Base-by-base conservation (phyloP, 2,888 invertebrate species). In the Archips crataeganus region DNA sequence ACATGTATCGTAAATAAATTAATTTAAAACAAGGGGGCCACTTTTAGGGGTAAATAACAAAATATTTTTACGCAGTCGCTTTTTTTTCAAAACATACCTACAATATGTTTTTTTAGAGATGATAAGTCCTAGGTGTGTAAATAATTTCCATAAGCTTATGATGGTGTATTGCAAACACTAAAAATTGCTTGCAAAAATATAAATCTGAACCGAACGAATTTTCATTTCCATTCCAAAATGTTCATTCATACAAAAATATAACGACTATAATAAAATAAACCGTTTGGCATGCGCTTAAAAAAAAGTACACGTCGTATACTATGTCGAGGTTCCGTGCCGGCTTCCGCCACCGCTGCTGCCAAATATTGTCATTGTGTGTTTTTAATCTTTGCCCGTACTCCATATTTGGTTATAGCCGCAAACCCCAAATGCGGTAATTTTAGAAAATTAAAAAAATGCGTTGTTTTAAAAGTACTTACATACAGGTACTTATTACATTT, bases 311-410 rank as follows among this genome's bases (percentile, higher is more conserved):
- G 57, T 47, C 57, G 72, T 67, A 68, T 63, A 68, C 67, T 32
- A 73, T 32, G 69, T 42, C 47, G 32, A 63, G 59, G 51, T 54
- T 65, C 64, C 74, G 74, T 15, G 45, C 60, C 5, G 42, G 65
- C 45, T 74, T 74, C 74, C 70, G 74, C n/a, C 67, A 32, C 61
- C 63, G 63, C 47, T 47, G 34, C 42, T 15, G 69, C 64, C 23
- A 74, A 74, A 74, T 70, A 70, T 65, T 70, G 61, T 65, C 74
- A 70, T 65, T 70, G 60, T 70, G 45, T 59, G 8, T 49, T 73
- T 69, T 74, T 69, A 69, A 66, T 68, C 68, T 74, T 65, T 45
- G 63, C 39, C 32, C 47, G 13, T 23, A 23, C 63, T 54, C 36
- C 32, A 42, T 61, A 36, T 62, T 63, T 73, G 57, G 39, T 32